These are phyloP conservation scores for Thamnophis elegans DNA, from an alignment of 2,797 vertebrate species.

Conservation along the genomic window DNA sequence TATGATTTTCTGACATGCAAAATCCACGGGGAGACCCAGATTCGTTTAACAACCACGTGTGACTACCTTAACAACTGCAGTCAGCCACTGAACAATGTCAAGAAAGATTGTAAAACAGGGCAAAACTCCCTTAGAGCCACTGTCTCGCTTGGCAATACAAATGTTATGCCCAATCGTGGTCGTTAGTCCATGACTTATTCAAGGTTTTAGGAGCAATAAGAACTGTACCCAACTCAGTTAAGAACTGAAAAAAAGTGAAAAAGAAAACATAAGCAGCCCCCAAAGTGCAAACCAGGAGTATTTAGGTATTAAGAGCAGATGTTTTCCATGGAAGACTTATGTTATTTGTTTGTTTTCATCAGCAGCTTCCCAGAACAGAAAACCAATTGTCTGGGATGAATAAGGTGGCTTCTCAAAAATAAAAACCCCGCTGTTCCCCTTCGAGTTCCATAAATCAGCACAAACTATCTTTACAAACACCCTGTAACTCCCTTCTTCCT, in stretches of 20 bases:
- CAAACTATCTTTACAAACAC: constrained; percentile 7
- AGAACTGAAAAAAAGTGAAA: not conserved
- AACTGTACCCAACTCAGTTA: not conserved
- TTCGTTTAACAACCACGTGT: accelerated
- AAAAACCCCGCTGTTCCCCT: not conserved
- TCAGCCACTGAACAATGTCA: too few relatives aligned
- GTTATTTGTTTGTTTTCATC: constrained; percentile 19
- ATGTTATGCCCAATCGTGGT: not conserved
- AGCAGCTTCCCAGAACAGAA: not conserved
- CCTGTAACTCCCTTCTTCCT: not conserved
- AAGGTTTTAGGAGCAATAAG: not conserved
- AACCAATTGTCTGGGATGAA: not conserved
- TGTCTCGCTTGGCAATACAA: not conserved
- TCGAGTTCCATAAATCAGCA: not conserved
- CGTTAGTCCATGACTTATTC: not conserved
- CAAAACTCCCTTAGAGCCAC: too few relatives aligned
- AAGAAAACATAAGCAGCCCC: not conserved
- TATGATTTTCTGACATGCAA: too few relatives aligned
- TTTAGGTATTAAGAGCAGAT: not conserved
- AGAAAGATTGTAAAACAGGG: too few relatives aligned
- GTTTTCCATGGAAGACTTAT: constrained; percentile 12
- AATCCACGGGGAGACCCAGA: too few relatives aligned
- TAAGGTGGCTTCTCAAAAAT: constrained; percentile 9
- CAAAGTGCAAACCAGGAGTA: not conserved
- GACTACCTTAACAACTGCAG: too few relatives aligned